These are phyloP conservation scores for Rhogogaster chlorosoma DNA, from an alignment of 2,888 invertebrate species.

Conservation along the genomic window DNA sequence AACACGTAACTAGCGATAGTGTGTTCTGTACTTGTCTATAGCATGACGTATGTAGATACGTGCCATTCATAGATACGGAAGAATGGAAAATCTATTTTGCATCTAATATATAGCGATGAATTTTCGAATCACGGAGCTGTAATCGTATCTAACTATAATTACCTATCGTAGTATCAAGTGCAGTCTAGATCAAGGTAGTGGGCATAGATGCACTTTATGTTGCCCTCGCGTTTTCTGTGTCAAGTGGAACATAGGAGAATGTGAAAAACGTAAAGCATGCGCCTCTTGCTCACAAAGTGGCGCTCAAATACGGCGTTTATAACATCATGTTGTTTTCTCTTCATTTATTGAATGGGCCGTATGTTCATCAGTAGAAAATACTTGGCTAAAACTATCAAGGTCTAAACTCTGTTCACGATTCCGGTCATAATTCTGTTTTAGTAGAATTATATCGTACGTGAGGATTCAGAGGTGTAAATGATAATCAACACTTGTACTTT, in stretches of 20 bases:
- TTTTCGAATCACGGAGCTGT: not conserved
- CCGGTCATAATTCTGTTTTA: no score
- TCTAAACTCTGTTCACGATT: not conserved
- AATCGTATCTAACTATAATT: not conserved
- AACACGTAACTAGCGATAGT: not conserved
- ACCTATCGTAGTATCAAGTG: not conserved
- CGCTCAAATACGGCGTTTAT: not conserved
- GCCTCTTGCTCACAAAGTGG: not conserved
- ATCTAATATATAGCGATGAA: not conserved
- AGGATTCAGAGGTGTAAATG: no score
- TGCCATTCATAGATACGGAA: no score
- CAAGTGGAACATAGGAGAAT: conserved; percentile 25
- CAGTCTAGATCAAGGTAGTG: not conserved
- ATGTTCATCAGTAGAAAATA: not conserved
- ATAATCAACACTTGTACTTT: not conserved
- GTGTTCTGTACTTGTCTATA: not conserved
- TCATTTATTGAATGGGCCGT: not conserved
- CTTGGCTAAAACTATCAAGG: not conserved
- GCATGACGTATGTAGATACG: not conserved
- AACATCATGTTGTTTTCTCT: not conserved
- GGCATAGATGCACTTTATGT: not conserved
- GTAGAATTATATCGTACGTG: not conserved
- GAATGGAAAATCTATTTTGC: not conserved
- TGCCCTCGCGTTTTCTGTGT: conserved; percentile 1
- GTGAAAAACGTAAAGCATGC: conserved; percentile 4